A percentile compares a stretch with the other conserved stretches of the same genome.
phyloP scores from a whole-genome alignment of 2,113 vertebrate genomes.

The Lampris megalopsis region DNA sequence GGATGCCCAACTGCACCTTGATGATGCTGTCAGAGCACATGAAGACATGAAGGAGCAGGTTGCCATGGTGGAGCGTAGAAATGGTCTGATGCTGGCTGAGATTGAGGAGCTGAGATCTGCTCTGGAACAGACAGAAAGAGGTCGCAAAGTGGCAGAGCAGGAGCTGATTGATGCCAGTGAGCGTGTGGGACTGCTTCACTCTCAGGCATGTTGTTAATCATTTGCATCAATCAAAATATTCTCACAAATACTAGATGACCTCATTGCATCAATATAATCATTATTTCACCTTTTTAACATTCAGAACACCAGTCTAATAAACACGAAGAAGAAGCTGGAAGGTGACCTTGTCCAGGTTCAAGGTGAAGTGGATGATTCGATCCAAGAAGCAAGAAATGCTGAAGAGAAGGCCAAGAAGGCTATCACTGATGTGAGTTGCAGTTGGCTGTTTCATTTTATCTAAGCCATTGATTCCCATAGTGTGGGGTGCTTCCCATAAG shows the following conservation, averaged over 20 bases:
- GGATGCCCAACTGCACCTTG: constrained; percentile 18
- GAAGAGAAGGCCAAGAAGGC: constrained; percentile 81
- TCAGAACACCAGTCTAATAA: constrained; percentile 52
- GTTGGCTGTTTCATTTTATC: background rate
- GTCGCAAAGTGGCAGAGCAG: constrained; percentile 82
- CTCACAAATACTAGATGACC: no score
- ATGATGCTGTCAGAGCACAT: constrained; percentile 3
- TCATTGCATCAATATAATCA: no score
- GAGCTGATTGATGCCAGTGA: constrained; percentile 85
- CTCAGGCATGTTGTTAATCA: constrained; percentile 63
- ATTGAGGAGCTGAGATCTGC: constrained; percentile 24
- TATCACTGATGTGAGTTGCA: constrained; percentile 76
- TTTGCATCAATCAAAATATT: no score
- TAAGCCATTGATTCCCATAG: no score
- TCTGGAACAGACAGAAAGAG: constrained; percentile 81
- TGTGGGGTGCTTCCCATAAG: no score
- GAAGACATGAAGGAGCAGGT: constrained; percentile 15
- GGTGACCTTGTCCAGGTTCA: constrained; percentile 26
- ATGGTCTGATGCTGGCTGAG: background rate
- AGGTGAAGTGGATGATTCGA: constrained; percentile 19
- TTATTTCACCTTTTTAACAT: no score
- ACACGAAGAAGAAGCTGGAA: constrained; percentile 52
- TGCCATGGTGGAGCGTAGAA: constrained; percentile 16
- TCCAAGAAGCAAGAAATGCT: constrained; percentile 51
- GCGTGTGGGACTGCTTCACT: constrained; percentile 83